These are phyloP conservation scores for human (Homo sapiens) DNA, from an alignment of 2,113 vertebrate species.

Conservation along the genomic window DNA sequence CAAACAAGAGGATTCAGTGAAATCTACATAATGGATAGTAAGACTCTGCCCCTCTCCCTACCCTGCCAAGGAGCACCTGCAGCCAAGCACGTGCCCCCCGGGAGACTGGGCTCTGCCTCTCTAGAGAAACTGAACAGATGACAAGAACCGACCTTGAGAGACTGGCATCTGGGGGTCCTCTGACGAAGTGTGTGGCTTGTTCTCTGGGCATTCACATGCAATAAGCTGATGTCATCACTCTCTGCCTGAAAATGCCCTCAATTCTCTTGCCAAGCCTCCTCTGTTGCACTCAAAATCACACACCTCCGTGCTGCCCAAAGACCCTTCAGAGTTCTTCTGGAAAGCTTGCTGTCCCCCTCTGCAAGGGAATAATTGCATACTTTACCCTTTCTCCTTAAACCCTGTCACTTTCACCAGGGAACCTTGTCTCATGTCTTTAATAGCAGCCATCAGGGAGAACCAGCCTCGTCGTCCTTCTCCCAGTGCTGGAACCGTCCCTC, in stretches of 20 bases:
- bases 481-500: neutral
- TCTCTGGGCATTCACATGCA: neutral
- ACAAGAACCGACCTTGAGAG: neutral
- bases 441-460: neutral
- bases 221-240: too few relatives aligned
- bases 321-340: neutral
- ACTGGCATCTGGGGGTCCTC: neutral
- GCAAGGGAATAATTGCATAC: neutral
- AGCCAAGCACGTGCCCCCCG: neutral
- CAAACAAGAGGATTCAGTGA: neutral
- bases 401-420: neutral
- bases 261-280: neutral
- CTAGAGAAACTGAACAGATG: neutral
- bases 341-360: neutral
- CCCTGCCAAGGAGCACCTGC: too few relatives aligned
- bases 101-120: neutral
- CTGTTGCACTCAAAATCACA: neutral
- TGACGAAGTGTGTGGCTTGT: neutral
- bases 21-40: too few relatives aligned
- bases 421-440: neutral
- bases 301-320: rapidly evolving
- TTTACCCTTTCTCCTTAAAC: neutral
- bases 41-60: neutral
- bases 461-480: neutral
- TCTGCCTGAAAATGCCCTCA: neutral